Evolutionary conservation across 2,113 vertebrate species (phyloP).

Genomic region (Oenanthe oenanthe): DNA sequence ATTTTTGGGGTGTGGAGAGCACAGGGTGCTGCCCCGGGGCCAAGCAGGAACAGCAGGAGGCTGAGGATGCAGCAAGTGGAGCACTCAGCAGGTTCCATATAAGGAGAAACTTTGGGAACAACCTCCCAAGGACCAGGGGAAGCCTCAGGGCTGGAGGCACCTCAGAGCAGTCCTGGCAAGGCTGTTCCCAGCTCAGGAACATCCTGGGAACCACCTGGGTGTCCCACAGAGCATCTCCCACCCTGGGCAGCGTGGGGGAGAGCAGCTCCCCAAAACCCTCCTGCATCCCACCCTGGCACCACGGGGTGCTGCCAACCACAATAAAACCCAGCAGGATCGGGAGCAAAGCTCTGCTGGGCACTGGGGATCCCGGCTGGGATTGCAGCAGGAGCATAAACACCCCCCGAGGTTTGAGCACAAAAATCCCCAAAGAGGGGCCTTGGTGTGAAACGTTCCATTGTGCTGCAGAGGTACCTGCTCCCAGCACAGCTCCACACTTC

Average conservation of each 20-base stretch:
- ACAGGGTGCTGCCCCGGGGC: neutral
- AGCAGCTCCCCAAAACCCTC: neutral
- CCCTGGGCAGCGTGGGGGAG: fast-evolving
- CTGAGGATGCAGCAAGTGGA: slow-evolving; percentile 15
- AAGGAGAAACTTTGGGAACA: slow-evolving; percentile 42
- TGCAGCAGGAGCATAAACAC: fast-evolving
- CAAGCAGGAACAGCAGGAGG: neutral
- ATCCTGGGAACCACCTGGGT: neutral
- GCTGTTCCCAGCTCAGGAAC: neutral
- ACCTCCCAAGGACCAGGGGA: neutral
- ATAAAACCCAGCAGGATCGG: fast-evolving
- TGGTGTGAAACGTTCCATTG: neutral
- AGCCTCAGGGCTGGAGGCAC: neutral
- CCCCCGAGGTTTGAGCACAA: neutral
- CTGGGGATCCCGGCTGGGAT: fast-evolving
- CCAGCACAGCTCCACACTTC: neutral
- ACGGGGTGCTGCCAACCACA: neutral
- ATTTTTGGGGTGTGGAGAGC: neutral
- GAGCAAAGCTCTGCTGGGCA: neutral
- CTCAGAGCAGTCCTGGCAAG: neutral
- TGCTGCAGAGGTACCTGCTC: neutral
- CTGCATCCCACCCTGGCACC: neutral
- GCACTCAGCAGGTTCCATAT: slow-evolving; percentile 11
- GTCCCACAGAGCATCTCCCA: neutral
- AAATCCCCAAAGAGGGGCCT: neutral